These are phyloP conservation scores for Neogale vison DNA, from an alignment of 2,113 vertebrate species.

Conservation along the genomic window DNA sequence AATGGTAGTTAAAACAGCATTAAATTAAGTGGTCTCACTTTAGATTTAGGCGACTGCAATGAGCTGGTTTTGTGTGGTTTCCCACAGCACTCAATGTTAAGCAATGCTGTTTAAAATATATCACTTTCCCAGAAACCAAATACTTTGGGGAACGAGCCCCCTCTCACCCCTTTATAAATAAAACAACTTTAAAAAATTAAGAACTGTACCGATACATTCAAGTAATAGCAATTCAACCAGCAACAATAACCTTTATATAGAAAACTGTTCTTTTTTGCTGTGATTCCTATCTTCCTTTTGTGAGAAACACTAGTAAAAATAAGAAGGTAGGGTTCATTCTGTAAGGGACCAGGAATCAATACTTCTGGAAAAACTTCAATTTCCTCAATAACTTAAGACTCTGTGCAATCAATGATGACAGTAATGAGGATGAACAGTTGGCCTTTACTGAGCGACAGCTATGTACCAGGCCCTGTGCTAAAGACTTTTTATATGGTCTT, in stretches of 20 bases:
- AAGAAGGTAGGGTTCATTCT: background rate
- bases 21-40: background rate
- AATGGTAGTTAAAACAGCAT: background rate
- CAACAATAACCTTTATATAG: background rate
- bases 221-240: background rate
- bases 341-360: background rate
- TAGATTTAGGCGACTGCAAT: background rate
- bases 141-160: background rate
- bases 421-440: background rate
- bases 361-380: slow-evolving; percentile 1
- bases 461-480: background rate
- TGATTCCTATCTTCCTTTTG: background rate
- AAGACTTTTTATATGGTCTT: background rate
- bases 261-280: background rate
- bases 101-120: background rate
- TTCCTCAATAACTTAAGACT: background rate
- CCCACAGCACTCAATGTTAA: background rate
- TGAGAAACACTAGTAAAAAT: background rate
- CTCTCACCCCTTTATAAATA: background rate
- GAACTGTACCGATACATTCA: background rate
- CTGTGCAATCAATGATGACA: background rate
- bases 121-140: background rate
- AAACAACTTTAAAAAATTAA: background rate
- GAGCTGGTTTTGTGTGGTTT: background rate
- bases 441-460: background rate